Percentiles rank a stretch among this genome's conserved stretches.
Conservation (phyloP, 2,113 vertebrate genomes). For the Thalassarche chlororhynchos region DNA sequence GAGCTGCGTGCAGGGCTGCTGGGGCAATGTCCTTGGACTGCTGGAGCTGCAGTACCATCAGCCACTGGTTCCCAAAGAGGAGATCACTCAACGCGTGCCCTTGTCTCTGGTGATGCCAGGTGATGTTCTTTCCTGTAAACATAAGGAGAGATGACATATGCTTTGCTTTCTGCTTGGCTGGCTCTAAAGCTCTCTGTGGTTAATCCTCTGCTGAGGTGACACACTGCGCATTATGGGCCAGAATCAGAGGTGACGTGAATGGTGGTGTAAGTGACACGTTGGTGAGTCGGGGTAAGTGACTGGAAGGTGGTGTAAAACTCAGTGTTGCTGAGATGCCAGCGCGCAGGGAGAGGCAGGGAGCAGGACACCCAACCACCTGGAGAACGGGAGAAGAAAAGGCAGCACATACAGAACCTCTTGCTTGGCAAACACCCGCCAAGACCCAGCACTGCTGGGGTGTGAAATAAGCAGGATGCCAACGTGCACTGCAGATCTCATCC, state of each 20-base stretch:
- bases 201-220: conserved; percentile 1
- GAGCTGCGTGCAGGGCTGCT: accelerated
- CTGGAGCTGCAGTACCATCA: not conserved
- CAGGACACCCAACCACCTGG: not conserved
- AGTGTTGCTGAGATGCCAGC: not conserved
- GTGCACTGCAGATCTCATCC: accelerated
- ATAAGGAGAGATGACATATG: conserved; percentile 42
- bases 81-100: not conserved
- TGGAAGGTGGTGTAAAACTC: not conserved
- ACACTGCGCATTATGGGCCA: not conserved
- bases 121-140: conserved; percentile 24
- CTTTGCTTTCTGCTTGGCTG: conserved; percentile 43
- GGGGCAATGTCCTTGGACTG: not conserved
- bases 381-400: not conserved
- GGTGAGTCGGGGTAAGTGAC: not conserved
- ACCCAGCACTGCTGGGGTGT: not conserved
- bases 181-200: not conserved
- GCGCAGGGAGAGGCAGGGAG: not conserved
- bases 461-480: not conserved
- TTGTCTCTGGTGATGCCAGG: conserved; percentile 6
- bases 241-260: not conserved
- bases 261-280: not conserved
- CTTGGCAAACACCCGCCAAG: not conserved
- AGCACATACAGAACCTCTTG: accelerated
- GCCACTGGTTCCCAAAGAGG: not conserved